Conservation (phyloP, 64 coral and sea anemone genomes). For the Montipora foliosa region DNA sequence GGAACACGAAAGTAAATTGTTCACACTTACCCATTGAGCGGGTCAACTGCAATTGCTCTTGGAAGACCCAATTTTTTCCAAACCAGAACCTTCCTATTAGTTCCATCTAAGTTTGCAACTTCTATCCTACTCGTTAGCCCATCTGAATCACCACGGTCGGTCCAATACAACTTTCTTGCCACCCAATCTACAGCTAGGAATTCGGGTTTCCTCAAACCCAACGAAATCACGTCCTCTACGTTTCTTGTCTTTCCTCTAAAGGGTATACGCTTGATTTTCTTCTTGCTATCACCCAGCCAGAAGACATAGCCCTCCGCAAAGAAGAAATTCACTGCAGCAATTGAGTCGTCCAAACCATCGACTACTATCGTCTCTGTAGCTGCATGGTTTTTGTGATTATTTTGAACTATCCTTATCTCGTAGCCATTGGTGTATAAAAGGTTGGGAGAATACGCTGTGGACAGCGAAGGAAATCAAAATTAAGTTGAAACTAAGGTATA, state of each 20-base stretch:
- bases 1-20: not conserved
- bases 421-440: constrained; percentile 82
- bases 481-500: not conserved
- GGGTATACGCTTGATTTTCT: constrained; percentile 84
- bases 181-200: constrained; percentile 95
- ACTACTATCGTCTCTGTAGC: constrained; percentile 65
- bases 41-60: constrained; percentile 88
- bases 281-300: constrained; percentile 78
- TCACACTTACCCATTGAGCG: constrained; percentile 79
- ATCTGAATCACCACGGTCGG: constrained; percentile 60
- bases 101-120: constrained; percentile 94
- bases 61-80: constrained; percentile 89
- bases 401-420: constrained; percentile 73
- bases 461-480: constrained; percentile 1
- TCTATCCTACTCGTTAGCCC: constrained; percentile 88
- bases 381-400: constrained; percentile 45
- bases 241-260: constrained; percentile 36
- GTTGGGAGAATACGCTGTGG: constrained; percentile 67
- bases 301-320: constrained; percentile 61
- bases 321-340: constrained; percentile 72
- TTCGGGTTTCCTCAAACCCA: constrained; percentile 88
- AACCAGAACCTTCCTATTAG: constrained; percentile 89
- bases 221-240: constrained; percentile 65
- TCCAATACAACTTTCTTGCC: constrained; percentile 95
- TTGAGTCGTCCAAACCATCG: constrained; percentile 62